Percentiles rank a stretch among this genome's conserved stretches.
Evolutionary conservation across 1,140 invertebrate species (phyloP).

Genomic region (Diprion similis): DNA sequence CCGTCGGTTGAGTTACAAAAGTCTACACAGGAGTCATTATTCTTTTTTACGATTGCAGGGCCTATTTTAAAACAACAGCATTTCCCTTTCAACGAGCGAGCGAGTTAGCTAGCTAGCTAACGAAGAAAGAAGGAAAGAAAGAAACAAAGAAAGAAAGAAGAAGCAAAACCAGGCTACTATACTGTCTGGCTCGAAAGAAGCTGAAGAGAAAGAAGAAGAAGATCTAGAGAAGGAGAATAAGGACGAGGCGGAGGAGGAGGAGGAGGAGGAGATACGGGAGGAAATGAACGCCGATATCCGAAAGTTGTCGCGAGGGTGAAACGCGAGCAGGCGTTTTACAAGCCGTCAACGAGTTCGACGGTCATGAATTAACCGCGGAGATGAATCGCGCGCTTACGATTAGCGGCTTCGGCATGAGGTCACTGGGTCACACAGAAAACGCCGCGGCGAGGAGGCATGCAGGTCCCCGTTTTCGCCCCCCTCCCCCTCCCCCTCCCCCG

Average conservation of each 20-base stretch:
- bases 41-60: slow-evolving; percentile 52
- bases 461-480: slow-evolving; percentile 10
- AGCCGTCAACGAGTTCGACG: no score
- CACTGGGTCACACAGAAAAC: slow-evolving; percentile 53
- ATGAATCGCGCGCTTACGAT: background rate
- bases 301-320: no score
- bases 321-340: no score
- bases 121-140: background rate
- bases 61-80: slow-evolving; percentile 57
- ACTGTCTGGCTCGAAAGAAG: slow-evolving; percentile 32
- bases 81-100: slow-evolving; percentile 25
- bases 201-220: background rate
- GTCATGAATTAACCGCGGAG: background rate
- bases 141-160: background rate
- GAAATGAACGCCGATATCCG: slow-evolving; percentile 16
- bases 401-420: slow-evolving; percentile 37
- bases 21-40: slow-evolving; percentile 42
- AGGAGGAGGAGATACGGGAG: slow-evolving; percentile 36
- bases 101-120: slow-evolving; percentile 12
- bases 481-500: slow-evolving; percentile 11
- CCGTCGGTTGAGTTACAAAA: slow-evolving; percentile 20
- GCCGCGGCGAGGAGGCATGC: background rate
- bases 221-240: slow-evolving; percentile 12
- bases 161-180: slow-evolving; percentile 35
- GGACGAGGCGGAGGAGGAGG: slow-evolving; percentile 21